Conservation (phyloP, 2,113 vertebrate genomes). For the Fregata magnificens region DNA sequence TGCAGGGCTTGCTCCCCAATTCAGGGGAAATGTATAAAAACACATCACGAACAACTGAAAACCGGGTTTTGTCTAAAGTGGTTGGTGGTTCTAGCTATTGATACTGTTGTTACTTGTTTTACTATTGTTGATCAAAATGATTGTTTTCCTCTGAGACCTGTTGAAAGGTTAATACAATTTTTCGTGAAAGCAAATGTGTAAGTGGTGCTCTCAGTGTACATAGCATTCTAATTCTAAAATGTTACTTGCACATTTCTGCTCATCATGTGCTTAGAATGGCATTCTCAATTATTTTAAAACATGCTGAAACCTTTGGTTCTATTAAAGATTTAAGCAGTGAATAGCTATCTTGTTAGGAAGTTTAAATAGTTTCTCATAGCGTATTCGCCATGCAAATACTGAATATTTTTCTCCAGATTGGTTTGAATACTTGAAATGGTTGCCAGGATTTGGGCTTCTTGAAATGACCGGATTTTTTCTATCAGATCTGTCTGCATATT, state of each 20-base stretch:
- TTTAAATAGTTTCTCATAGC: background rate
- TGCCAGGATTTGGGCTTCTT: background rate
- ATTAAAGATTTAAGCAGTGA: background rate
- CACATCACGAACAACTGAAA: background rate
- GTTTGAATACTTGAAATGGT: background rate
- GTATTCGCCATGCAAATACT: background rate
- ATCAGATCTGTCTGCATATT: background rate
- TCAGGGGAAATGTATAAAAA: background rate
- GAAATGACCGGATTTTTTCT: background rate
- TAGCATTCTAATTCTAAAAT: background rate
- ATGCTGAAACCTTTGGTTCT: background rate
- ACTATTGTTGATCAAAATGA: background rate
- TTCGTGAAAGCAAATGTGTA: background rate
- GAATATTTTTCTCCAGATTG: background rate
- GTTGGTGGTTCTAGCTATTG: background rate
- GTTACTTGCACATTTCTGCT: background rate
- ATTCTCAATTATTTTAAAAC: background rate
- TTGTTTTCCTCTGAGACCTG: background rate
- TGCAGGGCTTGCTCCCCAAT: background rate
- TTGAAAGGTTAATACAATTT: background rate
- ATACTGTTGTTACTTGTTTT: background rate
- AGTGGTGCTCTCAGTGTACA: background rate
- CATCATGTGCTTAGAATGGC: accelerated
- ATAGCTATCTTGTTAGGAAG: background rate
- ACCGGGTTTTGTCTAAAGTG: background rate